A percentile compares a stretch with the other conserved stretches of the same genome.
Evolutionary conservation across 2,113 vertebrate genomes (phyloP).

Genomic region (Accipiter virgatus): DNA sequence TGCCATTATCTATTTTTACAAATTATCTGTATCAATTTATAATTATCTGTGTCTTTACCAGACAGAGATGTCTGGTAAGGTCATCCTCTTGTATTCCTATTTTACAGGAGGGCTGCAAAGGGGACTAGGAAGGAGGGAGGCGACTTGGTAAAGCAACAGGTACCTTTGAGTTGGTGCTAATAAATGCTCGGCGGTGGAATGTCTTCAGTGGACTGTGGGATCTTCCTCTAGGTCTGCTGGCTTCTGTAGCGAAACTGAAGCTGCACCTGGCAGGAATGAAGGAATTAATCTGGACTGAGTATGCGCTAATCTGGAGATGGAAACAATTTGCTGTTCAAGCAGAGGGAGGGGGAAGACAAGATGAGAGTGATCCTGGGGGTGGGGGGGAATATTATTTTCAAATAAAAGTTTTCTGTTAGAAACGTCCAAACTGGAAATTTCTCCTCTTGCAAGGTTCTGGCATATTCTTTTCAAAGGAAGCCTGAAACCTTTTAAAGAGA

Average conservation of each 20-base stretch:
- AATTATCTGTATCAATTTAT: not conserved
- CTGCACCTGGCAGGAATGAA: not conserved
- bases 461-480: constrained; percentile 5
- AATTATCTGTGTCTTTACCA: not conserved
- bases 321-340: not conserved
- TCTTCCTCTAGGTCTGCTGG: not conserved
- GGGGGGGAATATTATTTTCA: not conserved
- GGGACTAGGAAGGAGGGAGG: not conserved
- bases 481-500: not conserved
- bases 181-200: rapidly evolving
- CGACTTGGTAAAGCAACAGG: not conserved
- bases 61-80: not conserved
- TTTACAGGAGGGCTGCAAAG: not conserved
- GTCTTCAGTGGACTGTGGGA: not conserved
- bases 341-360: not conserved
- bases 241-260: not conserved
- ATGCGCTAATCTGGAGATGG: not conserved
- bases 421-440: not conserved
- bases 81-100: not conserved
- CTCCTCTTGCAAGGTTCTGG: not conserved
- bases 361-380: not conserved
- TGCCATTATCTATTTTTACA: not conserved
- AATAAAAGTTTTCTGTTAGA: not conserved
- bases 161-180: not conserved
- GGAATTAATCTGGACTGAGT: not conserved